Conservation (phyloP, 1,140 invertebrate species). For the Cephus cinctus region DNA sequence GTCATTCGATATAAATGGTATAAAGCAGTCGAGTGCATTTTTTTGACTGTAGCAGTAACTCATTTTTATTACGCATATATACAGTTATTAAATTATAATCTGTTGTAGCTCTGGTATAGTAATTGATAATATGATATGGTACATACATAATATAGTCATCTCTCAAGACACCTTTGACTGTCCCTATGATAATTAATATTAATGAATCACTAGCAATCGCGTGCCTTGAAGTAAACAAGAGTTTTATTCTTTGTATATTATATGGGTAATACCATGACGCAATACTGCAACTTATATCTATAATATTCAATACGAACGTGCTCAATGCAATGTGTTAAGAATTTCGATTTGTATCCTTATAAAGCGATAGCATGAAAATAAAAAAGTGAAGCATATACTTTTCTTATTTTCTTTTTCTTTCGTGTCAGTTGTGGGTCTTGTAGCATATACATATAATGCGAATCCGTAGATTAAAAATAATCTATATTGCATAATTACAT, state of each 20-base stretch:
- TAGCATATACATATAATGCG: conserved; percentile 1
- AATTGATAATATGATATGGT: background rate
- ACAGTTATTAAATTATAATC: too few relatives aligned
- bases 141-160: background rate
- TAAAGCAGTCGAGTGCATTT: too few relatives aligned
- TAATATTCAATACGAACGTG: background rate
- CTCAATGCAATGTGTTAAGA: conserved; percentile 6
- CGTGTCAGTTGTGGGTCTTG: too few relatives aligned
- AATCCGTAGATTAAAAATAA: background rate
- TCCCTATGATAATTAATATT: background rate
- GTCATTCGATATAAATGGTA: too few relatives aligned
- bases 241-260: background rate
- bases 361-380: too few relatives aligned
- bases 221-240: background rate
- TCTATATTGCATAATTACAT: too few relatives aligned
- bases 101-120: too few relatives aligned
- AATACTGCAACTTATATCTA: background rate
- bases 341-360: conserved; percentile 2
- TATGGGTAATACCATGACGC: background rate
- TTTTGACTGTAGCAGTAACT: too few relatives aligned
- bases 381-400: too few relatives aligned
- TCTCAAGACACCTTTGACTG: background rate
- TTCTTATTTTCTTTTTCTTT: too few relatives aligned
- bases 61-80: too few relatives aligned
- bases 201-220: background rate